Evolutionary conservation across 2,888 invertebrate species (phyloP).

Genomic region (Diloba caeruleocephala): DNA sequence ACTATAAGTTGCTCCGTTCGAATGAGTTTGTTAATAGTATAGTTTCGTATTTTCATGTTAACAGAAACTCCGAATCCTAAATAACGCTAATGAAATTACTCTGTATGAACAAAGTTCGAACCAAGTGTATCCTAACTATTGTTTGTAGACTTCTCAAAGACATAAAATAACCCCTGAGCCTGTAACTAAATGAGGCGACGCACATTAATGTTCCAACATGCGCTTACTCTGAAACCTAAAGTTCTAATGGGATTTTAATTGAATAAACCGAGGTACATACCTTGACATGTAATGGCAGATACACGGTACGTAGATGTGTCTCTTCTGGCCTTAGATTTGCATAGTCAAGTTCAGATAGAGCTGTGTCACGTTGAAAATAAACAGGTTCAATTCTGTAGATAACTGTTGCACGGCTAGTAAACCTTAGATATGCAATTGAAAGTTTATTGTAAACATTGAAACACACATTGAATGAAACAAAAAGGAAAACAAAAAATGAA

Average conservation of each 20-base stretch:
- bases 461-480: no score
- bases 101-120: slow-evolving; percentile 16
- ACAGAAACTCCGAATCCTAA: background rate
- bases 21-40: background rate
- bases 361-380: no score
- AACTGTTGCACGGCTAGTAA: no score
- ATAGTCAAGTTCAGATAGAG: no score
- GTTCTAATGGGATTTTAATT: slow-evolving; percentile 14
- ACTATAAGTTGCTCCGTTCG: no score
- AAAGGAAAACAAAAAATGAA: no score
- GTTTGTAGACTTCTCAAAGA: slow-evolving; percentile 25
- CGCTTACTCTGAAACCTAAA: slow-evolving; percentile 19
- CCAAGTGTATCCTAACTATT: slow-evolving; percentile 3
- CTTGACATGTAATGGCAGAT: slow-evolving; percentile 2
- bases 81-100: slow-evolving; percentile 26
- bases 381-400: no score
- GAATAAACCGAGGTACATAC: slow-evolving; percentile 18
- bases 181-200: slow-evolving; percentile 15
- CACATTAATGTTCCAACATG: slow-evolving; percentile 6
- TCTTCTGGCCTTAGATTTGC: no score
- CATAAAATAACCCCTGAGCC: slow-evolving; percentile 9
- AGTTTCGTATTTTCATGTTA: background rate
- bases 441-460: no score
- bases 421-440: no score
- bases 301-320: no score